Conservation (phyloP, 2,797 vertebrate species). For the Sebastes steindachneri region DNA sequence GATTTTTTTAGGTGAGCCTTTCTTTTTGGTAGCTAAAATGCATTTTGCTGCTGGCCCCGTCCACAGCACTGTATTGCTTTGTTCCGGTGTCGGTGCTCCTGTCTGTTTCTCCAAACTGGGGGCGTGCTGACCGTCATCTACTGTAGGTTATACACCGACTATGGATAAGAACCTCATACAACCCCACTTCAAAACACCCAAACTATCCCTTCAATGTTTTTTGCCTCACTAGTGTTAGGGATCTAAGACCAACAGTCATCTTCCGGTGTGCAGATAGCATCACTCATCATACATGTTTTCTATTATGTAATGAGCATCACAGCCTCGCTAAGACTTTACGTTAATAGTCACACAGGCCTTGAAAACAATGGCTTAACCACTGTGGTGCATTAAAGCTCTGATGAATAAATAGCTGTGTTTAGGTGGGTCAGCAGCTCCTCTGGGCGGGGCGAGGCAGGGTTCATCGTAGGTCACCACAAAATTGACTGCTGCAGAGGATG, state of each 20-base stretch:
- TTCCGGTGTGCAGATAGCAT: neutral
- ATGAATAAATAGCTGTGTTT: conserved; percentile 22
- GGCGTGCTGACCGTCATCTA: too few relatives aligned
- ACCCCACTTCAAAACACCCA: too few relatives aligned
- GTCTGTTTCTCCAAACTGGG: too few relatives aligned
- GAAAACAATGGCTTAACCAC: neutral
- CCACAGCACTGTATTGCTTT: too few relatives aligned
- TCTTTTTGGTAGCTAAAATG: too few relatives aligned
- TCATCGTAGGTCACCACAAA: conserved; percentile 24
- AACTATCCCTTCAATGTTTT: too few relatives aligned
- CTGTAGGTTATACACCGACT: too few relatives aligned
- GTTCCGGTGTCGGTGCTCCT: too few relatives aligned
- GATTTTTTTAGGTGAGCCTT: too few relatives aligned
- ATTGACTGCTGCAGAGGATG: conserved; percentile 31
- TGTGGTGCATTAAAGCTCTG: neutral
- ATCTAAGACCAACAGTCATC: neutral
- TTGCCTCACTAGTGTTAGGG: neutral
- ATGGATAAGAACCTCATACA: too few relatives aligned
- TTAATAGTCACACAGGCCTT: neutral
- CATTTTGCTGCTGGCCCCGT: too few relatives aligned
- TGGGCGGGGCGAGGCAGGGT: conserved; percentile 7
- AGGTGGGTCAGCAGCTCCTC: conserved; percentile 46
- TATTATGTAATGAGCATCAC: neutral
- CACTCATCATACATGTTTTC: neutral
- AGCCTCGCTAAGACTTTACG: neutral